Conservation (phyloP, 2,113 vertebrate species). For the Stigmatopora argus region DNA sequence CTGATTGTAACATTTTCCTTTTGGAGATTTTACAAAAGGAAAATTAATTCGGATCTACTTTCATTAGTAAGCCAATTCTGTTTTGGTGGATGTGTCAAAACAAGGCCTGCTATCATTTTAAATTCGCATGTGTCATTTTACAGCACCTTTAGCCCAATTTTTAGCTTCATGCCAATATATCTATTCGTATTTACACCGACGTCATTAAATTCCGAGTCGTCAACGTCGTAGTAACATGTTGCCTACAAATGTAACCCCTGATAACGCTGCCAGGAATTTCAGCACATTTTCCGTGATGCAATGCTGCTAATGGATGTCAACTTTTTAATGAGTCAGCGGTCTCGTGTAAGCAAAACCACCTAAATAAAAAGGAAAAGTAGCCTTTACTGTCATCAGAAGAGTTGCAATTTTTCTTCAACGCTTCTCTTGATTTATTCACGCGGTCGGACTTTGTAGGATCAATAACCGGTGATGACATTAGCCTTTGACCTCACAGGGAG, state of each 20-base stretch:
- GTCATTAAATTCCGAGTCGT: not conserved
- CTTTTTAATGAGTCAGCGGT: constrained; percentile 56
- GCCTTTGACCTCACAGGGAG: constrained; percentile 35
- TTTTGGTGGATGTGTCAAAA: too few relatives aligned
- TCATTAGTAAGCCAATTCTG: too few relatives aligned
- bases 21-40: too few relatives aligned
- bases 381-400: not conserved
- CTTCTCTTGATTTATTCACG: not conserved
- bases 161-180: too few relatives aligned
- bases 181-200: too few relatives aligned
- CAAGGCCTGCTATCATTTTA: too few relatives aligned
- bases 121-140: too few relatives aligned
- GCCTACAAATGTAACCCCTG: constrained; percentile 6
- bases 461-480: not conserved
- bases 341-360: constrained; percentile 27
- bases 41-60: too few relatives aligned
- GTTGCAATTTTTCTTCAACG: not conserved
- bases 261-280: not conserved
- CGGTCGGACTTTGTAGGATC: constrained; percentile 24
- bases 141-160: too few relatives aligned
- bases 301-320: constrained; percentile 55
- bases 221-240: not conserved
- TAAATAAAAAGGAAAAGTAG: constrained; percentile 1
- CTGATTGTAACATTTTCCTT: too few relatives aligned
- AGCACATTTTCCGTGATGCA: constrained; percentile 39